These are phyloP conservation scores for Pseudochirops cupreus DNA, from an alignment of 2,797 vertebrate genomes.

Conservation along the genomic window DNA sequence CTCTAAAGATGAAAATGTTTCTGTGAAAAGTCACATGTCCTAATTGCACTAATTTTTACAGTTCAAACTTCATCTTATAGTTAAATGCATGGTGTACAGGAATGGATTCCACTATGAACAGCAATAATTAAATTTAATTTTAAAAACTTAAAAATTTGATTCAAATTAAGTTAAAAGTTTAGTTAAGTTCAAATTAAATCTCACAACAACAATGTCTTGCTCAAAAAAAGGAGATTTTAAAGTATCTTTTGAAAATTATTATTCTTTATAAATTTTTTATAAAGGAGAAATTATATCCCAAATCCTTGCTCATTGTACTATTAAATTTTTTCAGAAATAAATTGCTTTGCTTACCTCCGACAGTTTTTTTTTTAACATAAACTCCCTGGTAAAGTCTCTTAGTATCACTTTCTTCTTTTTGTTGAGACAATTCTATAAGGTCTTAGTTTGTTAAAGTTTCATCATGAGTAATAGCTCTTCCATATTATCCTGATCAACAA, in stretches of 20 bases:
- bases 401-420: not conserved
- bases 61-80: not conserved
- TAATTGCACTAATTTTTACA: not conserved
- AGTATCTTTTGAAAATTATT: not conserved
- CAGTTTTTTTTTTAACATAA: constrained; percentile 44
- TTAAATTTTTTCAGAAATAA: not conserved
- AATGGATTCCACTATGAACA: not conserved
- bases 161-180: too few relatives aligned
- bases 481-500: constrained; percentile 30
- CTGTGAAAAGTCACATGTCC: not conserved
- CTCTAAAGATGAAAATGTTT: not conserved
- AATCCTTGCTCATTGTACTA: not conserved
- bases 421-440: not conserved
- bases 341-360: not conserved
- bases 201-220: not conserved
- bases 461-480: constrained; percentile 34
- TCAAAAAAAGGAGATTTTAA: not conserved
- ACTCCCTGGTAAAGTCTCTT: not conserved
- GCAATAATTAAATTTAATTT: not conserved
- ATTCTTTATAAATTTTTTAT: not conserved
- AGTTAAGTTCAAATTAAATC: too few relatives aligned
- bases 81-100: not conserved
- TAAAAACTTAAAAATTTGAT: not conserved
- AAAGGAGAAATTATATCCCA: not conserved
- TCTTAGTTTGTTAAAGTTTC: constrained; percentile 41